phyloP scores from a whole-genome alignment of 2,888 invertebrate species.

The Phyllotreta striolata region DNA sequence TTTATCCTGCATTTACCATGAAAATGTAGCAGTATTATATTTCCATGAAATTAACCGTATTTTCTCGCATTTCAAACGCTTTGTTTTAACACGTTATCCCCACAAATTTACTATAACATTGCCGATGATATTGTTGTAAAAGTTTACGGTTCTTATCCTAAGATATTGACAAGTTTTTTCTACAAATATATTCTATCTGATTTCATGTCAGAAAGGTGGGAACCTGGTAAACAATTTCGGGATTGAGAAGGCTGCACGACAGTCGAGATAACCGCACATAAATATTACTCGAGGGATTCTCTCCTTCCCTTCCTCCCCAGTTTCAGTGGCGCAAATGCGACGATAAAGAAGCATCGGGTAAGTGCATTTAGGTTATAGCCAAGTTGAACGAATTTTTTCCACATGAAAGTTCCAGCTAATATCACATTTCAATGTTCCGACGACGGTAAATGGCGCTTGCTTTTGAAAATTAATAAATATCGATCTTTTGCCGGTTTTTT shows the following conservation, averaged over 20 bases:
- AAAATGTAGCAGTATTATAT: neutral
- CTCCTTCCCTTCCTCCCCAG: too few relatives aligned
- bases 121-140: neutral
- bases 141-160: conserved; percentile 11
- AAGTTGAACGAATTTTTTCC: neutral
- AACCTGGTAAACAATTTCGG: conserved; percentile 23
- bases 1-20: too few relatives aligned
- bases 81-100: neutral
- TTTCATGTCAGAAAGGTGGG: conserved; percentile 36
- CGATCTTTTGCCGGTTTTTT: too few relatives aligned
- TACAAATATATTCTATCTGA: conserved; percentile 32
- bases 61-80: neutral
- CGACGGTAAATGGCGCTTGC: too few relatives aligned
- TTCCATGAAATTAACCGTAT: neutral
- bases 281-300: conserved; percentile 14
- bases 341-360: conserved; percentile 21
- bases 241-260: conserved; percentile 21
- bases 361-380: conserved; percentile 25
- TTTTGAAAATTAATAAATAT: too few relatives aligned
- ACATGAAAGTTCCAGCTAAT: too few relatives aligned
- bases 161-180: conserved; percentile 15
- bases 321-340: conserved; percentile 9
- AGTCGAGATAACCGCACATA: conserved; percentile 20
- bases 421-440: too few relatives aligned
- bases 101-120: neutral